A percentile compares a stretch with the other conserved stretches of the same genome.
Evolutionary conservation across 2,113 vertebrate genomes (phyloP).

Genomic region (Oreocharis arfaki): DNA sequence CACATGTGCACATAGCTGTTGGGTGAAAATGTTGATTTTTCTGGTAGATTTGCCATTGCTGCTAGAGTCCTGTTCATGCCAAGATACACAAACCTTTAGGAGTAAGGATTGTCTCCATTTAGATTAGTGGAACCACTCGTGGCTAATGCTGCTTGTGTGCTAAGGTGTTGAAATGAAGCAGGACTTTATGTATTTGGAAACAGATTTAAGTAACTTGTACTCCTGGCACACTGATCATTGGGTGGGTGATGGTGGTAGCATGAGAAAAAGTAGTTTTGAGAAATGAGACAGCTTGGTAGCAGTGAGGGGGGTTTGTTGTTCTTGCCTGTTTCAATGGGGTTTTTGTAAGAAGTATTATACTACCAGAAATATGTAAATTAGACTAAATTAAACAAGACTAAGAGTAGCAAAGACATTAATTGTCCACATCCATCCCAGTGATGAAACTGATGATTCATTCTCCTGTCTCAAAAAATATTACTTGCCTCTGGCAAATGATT

Average conservation of each 20-base stretch:
- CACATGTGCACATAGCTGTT: neutral
- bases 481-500: constrained; percentile 44
- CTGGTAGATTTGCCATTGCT: neutral
- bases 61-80: neutral
- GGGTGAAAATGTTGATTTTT: neutral
- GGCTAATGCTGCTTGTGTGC: neutral
- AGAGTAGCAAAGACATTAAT: neutral
- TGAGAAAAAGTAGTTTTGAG: neutral
- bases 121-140: rapidly evolving
- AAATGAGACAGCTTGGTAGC: neutral
- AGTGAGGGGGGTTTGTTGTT: neutral
- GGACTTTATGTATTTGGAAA: neutral
- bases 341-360: neutral
- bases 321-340: neutral
- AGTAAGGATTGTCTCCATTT: neutral
- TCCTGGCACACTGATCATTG: neutral
- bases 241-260: neutral
- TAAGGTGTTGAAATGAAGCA: neutral
- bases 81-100: neutral
- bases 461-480: constrained; percentile 30
- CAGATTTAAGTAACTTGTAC: neutral
- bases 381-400: neutral
- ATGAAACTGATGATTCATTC: constrained; percentile 53
- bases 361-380: neutral
- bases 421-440: neutral